Conservation (phyloP, 2,797 vertebrate species). For the Psittacula derbiana region DNA sequence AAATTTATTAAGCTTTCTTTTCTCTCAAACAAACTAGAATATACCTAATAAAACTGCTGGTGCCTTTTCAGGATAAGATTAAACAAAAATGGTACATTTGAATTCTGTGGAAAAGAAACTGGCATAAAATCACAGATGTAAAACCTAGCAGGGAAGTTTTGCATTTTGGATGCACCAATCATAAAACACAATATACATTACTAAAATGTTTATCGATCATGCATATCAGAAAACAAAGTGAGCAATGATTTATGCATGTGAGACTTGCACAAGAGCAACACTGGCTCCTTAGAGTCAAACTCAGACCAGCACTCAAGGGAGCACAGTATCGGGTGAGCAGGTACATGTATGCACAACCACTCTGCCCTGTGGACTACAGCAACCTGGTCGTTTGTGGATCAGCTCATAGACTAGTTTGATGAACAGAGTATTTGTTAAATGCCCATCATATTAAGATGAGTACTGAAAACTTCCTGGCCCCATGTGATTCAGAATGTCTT, state of each 20-base stretch:
- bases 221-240: background rate
- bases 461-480: background rate
- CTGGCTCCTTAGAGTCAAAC: background rate
- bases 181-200: background rate
- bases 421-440: background rate
- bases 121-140: background rate
- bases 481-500: background rate
- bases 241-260: background rate
- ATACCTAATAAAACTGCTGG: background rate
- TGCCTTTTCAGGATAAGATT: background rate
- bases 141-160: background rate
- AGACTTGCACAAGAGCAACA: background rate
- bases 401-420: background rate
- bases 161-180: background rate
- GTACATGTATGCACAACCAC: fast-evolving
- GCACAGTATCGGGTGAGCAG: fast-evolving
- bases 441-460: too few species aligned
- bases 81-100: background rate
- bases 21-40: background rate
- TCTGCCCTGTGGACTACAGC: background rate
- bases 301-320: background rate
- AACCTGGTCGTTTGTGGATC: background rate
- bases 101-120: background rate
- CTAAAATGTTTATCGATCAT: background rate
- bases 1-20: background rate